Evolutionary conservation across 2,797 vertebrate species (phyloP), one percentile per base, ranked within the genome.

Genomic region (Catharus ustulatus): DNA sequence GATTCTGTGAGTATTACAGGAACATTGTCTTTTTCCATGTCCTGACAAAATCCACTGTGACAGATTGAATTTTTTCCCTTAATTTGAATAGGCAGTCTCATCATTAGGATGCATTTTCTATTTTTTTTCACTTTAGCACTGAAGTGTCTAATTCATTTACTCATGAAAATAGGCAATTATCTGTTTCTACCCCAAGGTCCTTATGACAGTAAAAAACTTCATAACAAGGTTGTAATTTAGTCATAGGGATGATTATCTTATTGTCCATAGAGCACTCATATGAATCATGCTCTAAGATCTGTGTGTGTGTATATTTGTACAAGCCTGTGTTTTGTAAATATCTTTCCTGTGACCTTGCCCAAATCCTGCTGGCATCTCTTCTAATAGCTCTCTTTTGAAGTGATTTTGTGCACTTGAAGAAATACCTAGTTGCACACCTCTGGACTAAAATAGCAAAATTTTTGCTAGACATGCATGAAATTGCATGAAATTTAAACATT

Each of bases 401-500:
- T 68, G 32, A 67, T 92, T 87, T 93, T 87, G 7, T 82, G 58
- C 42, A 83, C 15, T 49, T 69, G 57, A 89, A 87, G 75, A 89
- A 85, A 85, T 67, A 82, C 26, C 63, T 92, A 63, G 36, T 84
- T 83, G 61, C 42, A 61, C 29, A 59, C 26, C 34, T 93, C 72
- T 76, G 63, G 87, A 71, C 49, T 80, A 49, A 89, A 74, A 79
- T 76, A 84, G 36, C 32, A 67, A 77, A 18, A 43, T 36, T 93
- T 94, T 91, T 94, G 64, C 78, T 67, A 83, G 78, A 51, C 3
- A 5, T 84, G 72, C 66, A 66, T 93, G 82, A 92, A 94, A 87
- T 95, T 66, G 40, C 74, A 64, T 85, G 46, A 87, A 93, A 94
- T 96, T 89, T 69, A 62, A 82, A 82, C 38, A 42, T 78, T 84